Base-by-base conservation (phyloP, 2,888 invertebrate genomes). In the Macrophya alboannulata region DNA sequence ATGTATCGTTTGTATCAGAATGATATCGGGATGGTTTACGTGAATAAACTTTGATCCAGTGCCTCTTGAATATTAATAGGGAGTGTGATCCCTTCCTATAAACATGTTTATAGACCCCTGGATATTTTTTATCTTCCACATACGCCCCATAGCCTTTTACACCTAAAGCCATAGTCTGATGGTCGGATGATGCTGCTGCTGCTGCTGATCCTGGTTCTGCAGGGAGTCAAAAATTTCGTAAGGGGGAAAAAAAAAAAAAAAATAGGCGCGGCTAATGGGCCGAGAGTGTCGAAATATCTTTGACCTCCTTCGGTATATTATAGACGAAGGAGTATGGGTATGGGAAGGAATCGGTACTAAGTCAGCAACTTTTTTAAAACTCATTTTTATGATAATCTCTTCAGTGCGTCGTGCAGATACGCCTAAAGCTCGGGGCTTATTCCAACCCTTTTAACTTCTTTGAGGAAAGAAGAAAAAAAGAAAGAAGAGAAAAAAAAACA, bases 11-110 rank as follows among this genome's bases (percentile, higher is more conserved):
- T 25, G 77, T 77, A 77, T 51, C 77, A 10, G 48, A 45, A 77
- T 25, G 77, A 59, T 81, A 59, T 81, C 81, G 62, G 43, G 59
- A 51, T 81, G 81, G 59, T 25, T 81, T 62, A 81, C 81, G 89
- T 88, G 89, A 90, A 90, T 90, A 90, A 91, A 91, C 90, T 91
- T 90, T 89, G 90, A 90, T 89, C 87, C 89, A 88, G 87, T 89
- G 85, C 85, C 89, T 90, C 90, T 89, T 90, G 91, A 91, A 91
- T 91, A 91, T 91, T 91, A 91, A 91, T 90, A 88, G 40, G 43
- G 51, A 59, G 59, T 62, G 81, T 62, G 81, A 81, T 81, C 81
- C 81, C 62, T 81, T 81, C 40, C 62, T 62, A 81, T 81, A 81
- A 81, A 81, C 81, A 81, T 62, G 81, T 81, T 81, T 81, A 81